These are phyloP conservation scores for Ctenicera cuprea DNA, from an alignment of 2,888 invertebrate genomes.

Conservation along the genomic window DNA sequence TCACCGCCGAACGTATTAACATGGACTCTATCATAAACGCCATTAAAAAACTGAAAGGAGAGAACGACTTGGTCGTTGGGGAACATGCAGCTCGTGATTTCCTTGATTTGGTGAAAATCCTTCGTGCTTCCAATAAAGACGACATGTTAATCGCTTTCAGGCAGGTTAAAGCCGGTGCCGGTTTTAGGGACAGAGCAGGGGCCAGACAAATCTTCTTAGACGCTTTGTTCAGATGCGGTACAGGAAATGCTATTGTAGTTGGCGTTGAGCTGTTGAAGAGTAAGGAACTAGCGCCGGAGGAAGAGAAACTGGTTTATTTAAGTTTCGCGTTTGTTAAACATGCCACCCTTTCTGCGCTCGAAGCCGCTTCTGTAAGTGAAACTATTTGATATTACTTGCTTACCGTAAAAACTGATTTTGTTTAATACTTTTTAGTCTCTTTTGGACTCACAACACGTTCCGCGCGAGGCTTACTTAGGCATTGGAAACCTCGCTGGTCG, in stretches of 20 bases:
- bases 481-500: constrained; percentile 83
- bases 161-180: constrained; percentile 76
- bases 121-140: constrained; percentile 80
- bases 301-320: constrained; percentile 79
- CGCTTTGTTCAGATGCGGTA: constrained; percentile 86
- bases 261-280: constrained; percentile 80
- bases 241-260: constrained; percentile 85
- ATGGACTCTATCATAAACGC: constrained; percentile 76
- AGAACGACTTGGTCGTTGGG: constrained; percentile 77
- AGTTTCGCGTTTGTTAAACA: constrained; percentile 82
- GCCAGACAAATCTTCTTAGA: constrained; percentile 86
- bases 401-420: constrained; percentile 15
- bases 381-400: too few relatives aligned
- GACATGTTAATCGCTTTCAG: constrained; percentile 82
- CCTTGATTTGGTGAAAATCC: constrained; percentile 79
- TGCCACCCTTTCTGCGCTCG: constrained; percentile 80
- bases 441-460: constrained; percentile 74
- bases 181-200: constrained; percentile 75
- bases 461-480: constrained; percentile 83
- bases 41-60: constrained; percentile 78
- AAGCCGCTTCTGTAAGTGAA: constrained; percentile 77
- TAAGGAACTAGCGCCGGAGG: constrained; percentile 76
- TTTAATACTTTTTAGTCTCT: constrained; percentile 74
- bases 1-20: constrained; percentile 72
- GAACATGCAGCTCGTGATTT: constrained; percentile 81